Base-by-base conservation (phyloP, 1,140 invertebrate genomes). In the Muscidifurax raptorellus region DNA sequence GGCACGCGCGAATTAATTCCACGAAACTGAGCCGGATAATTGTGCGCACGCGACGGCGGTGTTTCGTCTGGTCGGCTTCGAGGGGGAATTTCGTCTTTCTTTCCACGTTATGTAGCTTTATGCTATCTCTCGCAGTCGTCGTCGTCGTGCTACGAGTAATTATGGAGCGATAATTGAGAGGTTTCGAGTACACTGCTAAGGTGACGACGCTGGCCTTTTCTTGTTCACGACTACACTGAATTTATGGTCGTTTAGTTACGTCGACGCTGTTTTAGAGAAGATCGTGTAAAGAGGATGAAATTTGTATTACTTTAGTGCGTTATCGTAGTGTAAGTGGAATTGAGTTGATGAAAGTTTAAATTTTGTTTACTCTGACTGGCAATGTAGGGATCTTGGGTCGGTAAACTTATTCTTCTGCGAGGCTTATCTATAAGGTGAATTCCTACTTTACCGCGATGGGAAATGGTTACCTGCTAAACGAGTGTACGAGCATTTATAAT, bases 21-120 rank as follows among this genome's bases (percentile, higher is more conserved):
- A 85, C 82, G 89, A 89, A 90, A 88, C 85, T 88, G 83, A 85
- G 85, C 47, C 71, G 84, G 86, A 88, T 89, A 88, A 90, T 89
- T 90, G 89, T 84, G 88, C 83, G 83, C 89, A 90, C 88, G 88
- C 88, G 84, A 90, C 72, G 82, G n/a, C 83, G 25, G 36, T 75
- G 86, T 83, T 80, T 86, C 77, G 86, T 87, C 86, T 82, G 67
- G 77, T 28, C 22, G 52, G 18, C 67, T 82, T 75, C 47, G 44
- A 82, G 30, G 71, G 80, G 71, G 30, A n/a, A 22, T 25, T 67
- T 78, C 12, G 28, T 78, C 12, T 52, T n/a, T 69, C 22, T 28
- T 78, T 30, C 18, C 40, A 59, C 72, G 72, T 75, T 44, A 74
- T 27, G 40, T 44, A 44, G n/a, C 22, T 47, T 15, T 76, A 7